A percentile compares a stretch with the other conserved stretches of the same genome.
phyloP scores from a whole-genome alignment of 2,113 vertebrate genomes.

The Ancistrus triradiatus region DNA sequence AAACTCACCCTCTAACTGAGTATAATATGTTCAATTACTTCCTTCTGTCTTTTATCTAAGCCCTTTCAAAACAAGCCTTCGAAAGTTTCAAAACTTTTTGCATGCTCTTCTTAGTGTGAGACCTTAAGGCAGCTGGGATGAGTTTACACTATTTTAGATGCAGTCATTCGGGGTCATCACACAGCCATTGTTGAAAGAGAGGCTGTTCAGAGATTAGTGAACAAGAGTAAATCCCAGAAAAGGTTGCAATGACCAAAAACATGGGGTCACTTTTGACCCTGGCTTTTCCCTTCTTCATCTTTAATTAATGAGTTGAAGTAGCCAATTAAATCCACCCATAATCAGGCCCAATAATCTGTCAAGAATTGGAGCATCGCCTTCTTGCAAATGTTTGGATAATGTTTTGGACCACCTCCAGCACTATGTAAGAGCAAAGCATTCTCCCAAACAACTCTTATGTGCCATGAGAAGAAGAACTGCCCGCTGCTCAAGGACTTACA shows the following conservation, averaged over 20 bases:
- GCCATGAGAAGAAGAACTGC: slow-evolving; percentile 33
- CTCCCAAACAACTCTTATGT: slow-evolving; percentile 27
- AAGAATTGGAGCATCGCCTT: slow-evolving; percentile 27
- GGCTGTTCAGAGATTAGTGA: neutral
- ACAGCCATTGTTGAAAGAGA: too few species aligned
- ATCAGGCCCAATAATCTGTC: slow-evolving; percentile 4
- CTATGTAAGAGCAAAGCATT: slow-evolving; percentile 33
- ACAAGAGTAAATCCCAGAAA: neutral
- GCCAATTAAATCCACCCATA: slow-evolving; percentile 17
- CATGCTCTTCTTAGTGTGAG: neutral
- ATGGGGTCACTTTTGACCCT: too few species aligned
- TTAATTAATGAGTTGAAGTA: slow-evolving; percentile 27
- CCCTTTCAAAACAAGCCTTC: slow-evolving; percentile 4
- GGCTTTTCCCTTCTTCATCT: slow-evolving; percentile 1
- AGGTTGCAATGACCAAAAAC: neutral
- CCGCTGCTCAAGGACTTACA: slow-evolving; percentile 5
- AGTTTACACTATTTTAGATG: slow-evolving; percentile 51
- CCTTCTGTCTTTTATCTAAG: neutral
- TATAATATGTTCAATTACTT: slow-evolving; percentile 24
- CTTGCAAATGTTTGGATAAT: slow-evolving; percentile 49
- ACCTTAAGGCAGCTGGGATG: slow-evolving; percentile 43
- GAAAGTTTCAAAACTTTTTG: too few species aligned
- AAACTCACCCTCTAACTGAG: slow-evolving; percentile 11
- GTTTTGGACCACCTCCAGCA: slow-evolving; percentile 6
- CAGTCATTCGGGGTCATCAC: slow-evolving; percentile 36